phyloP scores from a whole-genome alignment of 2,797 vertebrate genomes.

The Phoxinus dragarum region DNA sequence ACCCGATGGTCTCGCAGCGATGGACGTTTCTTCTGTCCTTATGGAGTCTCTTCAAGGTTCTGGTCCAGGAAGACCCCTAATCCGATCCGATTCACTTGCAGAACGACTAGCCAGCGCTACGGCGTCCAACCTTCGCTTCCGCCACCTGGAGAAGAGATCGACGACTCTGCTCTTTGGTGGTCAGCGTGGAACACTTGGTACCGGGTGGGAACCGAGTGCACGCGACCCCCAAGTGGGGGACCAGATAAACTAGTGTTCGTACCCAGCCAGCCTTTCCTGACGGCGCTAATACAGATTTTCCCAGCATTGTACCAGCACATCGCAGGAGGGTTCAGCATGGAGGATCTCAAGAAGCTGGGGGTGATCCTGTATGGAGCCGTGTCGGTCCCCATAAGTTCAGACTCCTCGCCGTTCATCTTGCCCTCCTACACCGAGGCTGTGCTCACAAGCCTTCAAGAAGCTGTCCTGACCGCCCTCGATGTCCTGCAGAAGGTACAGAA shows the following conservation, averaged over 20 bases:
- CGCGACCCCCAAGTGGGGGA: constrained; percentile 84
- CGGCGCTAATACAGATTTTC: constrained; percentile 97
- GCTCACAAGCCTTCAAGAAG: constrained; percentile 96
- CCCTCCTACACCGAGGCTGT: constrained; percentile 98
- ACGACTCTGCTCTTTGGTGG: constrained; percentile 97
- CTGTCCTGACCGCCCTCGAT: constrained; percentile 93
- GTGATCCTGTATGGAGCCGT: constrained; percentile 94
- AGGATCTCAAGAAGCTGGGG: constrained; percentile 93
- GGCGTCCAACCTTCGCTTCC: constrained; percentile 78
- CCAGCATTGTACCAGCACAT: constrained; percentile 98
- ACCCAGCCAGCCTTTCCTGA: constrained; percentile 98
- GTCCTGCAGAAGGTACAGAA: constrained; percentile 94
- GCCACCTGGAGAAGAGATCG: constrained; percentile 87
- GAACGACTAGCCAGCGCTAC: constrained; percentile 88
- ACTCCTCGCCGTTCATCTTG: constrained; percentile 97
- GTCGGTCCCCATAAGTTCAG: constrained; percentile 98
- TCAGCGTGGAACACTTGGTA: constrained; percentile 99
- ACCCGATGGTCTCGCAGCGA: constrained; percentile 86
- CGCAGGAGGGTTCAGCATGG: constrained; percentile 96
- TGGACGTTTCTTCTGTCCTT: constrained; percentile 89
- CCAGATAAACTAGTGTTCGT: constrained; percentile 91
- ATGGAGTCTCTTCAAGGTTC: constrained; percentile 87
- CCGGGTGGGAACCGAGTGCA: constrained; percentile 95
- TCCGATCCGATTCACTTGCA: constrained; percentile 92
- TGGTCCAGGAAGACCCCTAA: constrained; percentile 87